Evolutionary conservation across 2,113 vertebrate species (phyloP).

Genomic region (Rhynchopsitta pachyrhyncha): DNA sequence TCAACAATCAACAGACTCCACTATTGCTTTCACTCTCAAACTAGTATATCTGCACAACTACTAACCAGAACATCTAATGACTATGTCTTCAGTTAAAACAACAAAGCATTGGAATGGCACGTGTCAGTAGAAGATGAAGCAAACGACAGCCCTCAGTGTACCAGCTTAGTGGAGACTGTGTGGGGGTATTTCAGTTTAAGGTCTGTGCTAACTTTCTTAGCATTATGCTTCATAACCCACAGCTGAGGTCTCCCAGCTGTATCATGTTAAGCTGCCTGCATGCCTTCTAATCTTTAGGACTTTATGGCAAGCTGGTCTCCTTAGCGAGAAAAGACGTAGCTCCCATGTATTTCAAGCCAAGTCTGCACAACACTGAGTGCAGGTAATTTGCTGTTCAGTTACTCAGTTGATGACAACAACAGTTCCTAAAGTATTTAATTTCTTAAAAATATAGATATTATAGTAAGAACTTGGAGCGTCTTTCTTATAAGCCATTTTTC

Average conservation of each 20-base stretch:
- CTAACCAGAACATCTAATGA: not conserved
- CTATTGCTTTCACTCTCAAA: not conserved
- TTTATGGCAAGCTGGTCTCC: not conserved
- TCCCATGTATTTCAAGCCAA: not conserved
- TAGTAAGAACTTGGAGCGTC: not conserved
- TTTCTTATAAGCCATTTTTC: not conserved
- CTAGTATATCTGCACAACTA: not conserved
- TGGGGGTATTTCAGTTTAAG: not conserved
- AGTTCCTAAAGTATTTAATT: not conserved
- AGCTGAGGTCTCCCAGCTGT: not conserved
- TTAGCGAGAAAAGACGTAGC: not conserved
- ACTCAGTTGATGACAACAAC: not conserved
- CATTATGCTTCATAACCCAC: rapidly evolving
- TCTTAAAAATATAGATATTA: not conserved
- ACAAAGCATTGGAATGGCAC: not conserved
- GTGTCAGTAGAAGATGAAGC: not conserved
- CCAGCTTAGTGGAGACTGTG: not conserved
- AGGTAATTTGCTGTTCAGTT: not conserved
- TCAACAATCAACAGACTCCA: not conserved
- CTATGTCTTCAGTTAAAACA: not conserved
- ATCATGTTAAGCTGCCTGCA: not conserved
- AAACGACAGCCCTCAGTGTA: not conserved
- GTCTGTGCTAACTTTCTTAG: not conserved
- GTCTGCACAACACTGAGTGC: not conserved
- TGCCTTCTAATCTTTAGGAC: not conserved